Evolutionary conservation across 2,797 vertebrate species (phyloP), one percentile per base, ranked within the genome.

Genomic region (Lutjanus campechanus): DNA sequence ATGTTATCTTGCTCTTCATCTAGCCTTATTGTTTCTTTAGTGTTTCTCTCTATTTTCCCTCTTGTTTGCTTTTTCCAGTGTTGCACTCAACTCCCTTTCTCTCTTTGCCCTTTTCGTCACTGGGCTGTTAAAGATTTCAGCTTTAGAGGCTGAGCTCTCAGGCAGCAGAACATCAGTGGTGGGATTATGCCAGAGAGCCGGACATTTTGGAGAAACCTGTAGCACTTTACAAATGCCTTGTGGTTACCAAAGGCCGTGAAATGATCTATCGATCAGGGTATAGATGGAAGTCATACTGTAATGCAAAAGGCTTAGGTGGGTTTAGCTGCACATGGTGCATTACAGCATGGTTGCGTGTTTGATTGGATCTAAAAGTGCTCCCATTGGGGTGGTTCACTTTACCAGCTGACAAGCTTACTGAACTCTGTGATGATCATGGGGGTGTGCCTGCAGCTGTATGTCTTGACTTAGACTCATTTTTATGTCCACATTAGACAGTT

Each of bases 91-190:
- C 9, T 41, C 13, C 20, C 11, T 51, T 12, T 15, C 9, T 22
- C 5, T 64, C 22, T 69, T 69, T 51, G 25, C 40, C 67, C 36
- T 71, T 19, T 19, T 66, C 16, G 56, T 53, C 43, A n/a, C 22
- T 55, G 0, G 15, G 19, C 22, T 59, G 55, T 51, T 63, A n/a
- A 36, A 70, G 43, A 11, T 81, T 78, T 65, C 20, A 54, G n/a
- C 50, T 51, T 78, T 58, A 62, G 40, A n/a, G 53, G 25, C 49
- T 62, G 43, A 75, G 62, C 77, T 74, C 62, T 66, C 11, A 20
- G 66, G 47, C 47, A 73, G 50, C 78, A 22, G 46, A 77, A 46
- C 36, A 66, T 86, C 77, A 78, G 59, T 8, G 12, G 43, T 20
- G 63, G 69, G 43, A 79, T 82, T 67, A 62, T 15, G 4, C 19